phyloP scores from a whole-genome alignment of 2,888 invertebrate species.

The Callosobruchus maculatus region DNA sequence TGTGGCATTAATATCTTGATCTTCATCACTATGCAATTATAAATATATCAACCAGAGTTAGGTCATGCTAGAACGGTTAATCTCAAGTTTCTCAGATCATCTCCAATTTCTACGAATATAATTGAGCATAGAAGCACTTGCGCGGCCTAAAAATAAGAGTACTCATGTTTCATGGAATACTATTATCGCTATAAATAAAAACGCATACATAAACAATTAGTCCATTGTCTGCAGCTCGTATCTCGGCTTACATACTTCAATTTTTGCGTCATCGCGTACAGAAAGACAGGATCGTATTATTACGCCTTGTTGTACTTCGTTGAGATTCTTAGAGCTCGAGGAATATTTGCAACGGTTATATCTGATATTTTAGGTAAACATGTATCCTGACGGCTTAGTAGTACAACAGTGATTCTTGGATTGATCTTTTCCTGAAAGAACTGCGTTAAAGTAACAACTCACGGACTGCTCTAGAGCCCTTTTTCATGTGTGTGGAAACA shows the following conservation, averaged over 20 bases:
- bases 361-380: too few species aligned
- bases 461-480: too few species aligned
- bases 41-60: neutral
- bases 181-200: neutral
- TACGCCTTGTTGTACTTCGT: too few species aligned
- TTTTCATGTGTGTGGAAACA: too few species aligned
- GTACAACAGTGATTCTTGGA: too few species aligned
- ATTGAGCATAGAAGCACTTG: neutral
- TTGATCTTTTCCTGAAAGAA: too few species aligned
- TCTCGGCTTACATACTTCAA: neutral
- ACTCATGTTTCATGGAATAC: neutral
- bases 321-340: too few species aligned
- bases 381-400: too few species aligned
- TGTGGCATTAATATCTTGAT: neutral
- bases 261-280: neutral
- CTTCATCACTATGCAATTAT: neutral
- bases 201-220: neutral
- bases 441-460: too few species aligned
- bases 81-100: neutral
- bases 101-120: neutral
- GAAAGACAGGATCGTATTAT: neutral
- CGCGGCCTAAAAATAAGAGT: neutral
- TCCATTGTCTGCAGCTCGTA: neutral
- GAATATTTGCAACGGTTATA: too few species aligned
- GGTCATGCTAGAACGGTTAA: neutral